phyloP scores from a whole-genome alignment of 2,113 vertebrate species.

The Theristicus caerulescens region DNA sequence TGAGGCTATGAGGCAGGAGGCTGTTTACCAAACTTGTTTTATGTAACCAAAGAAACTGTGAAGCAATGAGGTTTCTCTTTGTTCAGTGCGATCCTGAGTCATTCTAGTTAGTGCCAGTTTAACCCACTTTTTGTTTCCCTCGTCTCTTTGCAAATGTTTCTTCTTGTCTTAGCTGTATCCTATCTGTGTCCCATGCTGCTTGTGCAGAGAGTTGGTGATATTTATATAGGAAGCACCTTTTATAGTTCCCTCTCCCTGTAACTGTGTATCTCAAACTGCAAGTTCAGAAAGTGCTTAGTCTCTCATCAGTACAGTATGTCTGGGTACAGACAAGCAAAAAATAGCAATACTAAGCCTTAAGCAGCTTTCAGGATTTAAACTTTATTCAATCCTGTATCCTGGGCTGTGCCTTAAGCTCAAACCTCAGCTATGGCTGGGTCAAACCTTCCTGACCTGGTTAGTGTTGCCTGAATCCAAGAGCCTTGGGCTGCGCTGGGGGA shows the following conservation, averaged over 20 bases:
- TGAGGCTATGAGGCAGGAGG: too few species aligned
- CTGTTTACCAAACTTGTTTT: background rate
- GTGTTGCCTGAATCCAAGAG: background rate
- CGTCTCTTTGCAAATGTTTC: background rate
- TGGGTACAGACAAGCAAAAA: background rate
- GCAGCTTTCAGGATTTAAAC: background rate
- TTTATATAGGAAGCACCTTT: rapidly evolving
- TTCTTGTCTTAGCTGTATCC: background rate
- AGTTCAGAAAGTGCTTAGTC: background rate
- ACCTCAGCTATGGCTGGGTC: background rate
- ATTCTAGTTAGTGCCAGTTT: background rate
- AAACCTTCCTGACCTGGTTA: background rate
- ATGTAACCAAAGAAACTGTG: background rate
- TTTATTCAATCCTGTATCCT: background rate
- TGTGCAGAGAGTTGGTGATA: background rate
- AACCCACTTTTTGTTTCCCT: background rate
- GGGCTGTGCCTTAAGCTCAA: background rate
- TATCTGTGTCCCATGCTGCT: rapidly evolving
- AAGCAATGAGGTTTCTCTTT: background rate
- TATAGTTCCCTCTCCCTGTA: rapidly evolving
- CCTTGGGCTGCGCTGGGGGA: background rate
- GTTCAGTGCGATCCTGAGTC: background rate
- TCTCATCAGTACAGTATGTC: rapidly evolving
- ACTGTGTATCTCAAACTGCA: background rate
- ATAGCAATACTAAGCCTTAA: background rate